Percentiles rank a stretch among this genome's conserved stretches.
Conservation (phyloP, 1,140 invertebrate species). For the Pseudobourletiella spinata region DNA sequence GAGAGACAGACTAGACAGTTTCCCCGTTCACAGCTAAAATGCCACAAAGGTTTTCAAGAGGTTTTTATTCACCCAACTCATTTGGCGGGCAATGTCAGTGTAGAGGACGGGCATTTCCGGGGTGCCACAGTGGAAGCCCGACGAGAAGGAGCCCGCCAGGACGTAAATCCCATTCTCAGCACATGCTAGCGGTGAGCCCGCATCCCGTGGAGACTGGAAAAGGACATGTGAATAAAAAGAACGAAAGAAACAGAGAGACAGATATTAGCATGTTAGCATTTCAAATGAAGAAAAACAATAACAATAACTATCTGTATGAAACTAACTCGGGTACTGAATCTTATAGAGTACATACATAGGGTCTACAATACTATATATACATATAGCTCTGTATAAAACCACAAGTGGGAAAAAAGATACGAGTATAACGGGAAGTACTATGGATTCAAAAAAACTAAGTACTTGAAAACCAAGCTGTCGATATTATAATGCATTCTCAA, state of each 20-base stretch:
- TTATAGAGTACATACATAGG: too few relatives aligned
- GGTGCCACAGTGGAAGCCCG: conserved; percentile 30
- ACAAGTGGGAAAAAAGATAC: too few relatives aligned
- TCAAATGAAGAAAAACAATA: too few relatives aligned
- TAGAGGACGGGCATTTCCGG: conserved; percentile 20
- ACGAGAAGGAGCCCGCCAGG: conserved; percentile 25
- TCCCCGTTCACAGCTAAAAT: not conserved
- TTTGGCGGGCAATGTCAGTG: conserved; percentile 15
- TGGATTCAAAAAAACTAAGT: not conserved
- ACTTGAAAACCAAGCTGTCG: not conserved
- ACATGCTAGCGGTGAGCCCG: conserved; percentile 27
- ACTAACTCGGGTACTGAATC: too few relatives aligned
- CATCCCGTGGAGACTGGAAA: conserved; percentile 26
- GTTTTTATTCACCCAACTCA: conserved; percentile 18
- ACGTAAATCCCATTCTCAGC: conserved; percentile 1
- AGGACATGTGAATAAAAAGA: not conserved
- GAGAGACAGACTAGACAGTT: conserved; percentile 15
- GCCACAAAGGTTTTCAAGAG: not conserved
- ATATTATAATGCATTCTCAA: not conserved
- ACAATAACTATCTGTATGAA: too few relatives aligned
- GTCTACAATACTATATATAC: too few relatives aligned
- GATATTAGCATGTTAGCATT: not conserved
- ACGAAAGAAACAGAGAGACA: not conserved
- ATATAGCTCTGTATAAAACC: not conserved
- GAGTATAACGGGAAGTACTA: not conserved